Evolutionary conservation across 1,140 invertebrate genomes (phyloP).

Genomic region (Drosophila prosaltans): DNA sequence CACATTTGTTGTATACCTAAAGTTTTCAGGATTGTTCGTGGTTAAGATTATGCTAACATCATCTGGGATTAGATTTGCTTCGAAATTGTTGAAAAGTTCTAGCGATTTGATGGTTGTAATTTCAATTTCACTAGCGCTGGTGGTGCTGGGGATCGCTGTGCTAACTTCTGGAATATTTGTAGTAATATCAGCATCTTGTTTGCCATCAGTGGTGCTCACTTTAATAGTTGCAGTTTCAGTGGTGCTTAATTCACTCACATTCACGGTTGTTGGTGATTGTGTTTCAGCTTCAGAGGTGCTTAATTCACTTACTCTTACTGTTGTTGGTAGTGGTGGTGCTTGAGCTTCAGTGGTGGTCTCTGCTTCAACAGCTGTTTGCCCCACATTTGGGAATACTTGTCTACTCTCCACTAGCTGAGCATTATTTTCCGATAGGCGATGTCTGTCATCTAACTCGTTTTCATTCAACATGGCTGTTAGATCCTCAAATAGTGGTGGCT

Average conservation of each 20-base stretch:
- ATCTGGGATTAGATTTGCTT: background rate
- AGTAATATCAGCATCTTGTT: background rate
- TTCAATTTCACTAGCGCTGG: constrained; percentile 1
- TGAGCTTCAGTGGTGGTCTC: background rate
- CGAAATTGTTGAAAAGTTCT: background rate
- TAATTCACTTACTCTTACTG: background rate
- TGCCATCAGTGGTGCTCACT: constrained; percentile 7
- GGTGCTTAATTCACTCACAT: background rate
- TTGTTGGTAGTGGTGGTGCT: background rate
- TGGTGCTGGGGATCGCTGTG: constrained; percentile 14
- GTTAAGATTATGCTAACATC: background rate
- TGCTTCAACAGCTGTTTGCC: background rate
- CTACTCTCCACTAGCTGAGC: background rate
- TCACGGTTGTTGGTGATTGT: constrained; percentile 7
- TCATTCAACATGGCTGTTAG: background rate
- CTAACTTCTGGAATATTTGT: constrained; percentile 1
- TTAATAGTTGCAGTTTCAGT: background rate
- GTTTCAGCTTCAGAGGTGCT: background rate
- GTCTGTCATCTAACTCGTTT: background rate
- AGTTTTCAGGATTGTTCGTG: background rate
- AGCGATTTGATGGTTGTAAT: constrained; percentile 7
- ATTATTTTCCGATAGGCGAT: background rate
- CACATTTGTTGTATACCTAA: background rate
- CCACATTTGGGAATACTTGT: background rate
- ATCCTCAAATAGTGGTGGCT: background rate